These are phyloP conservation scores for Sapayoa aenigma DNA, from an alignment of 2,113 vertebrate genomes.

Conservation along the genomic window DNA sequence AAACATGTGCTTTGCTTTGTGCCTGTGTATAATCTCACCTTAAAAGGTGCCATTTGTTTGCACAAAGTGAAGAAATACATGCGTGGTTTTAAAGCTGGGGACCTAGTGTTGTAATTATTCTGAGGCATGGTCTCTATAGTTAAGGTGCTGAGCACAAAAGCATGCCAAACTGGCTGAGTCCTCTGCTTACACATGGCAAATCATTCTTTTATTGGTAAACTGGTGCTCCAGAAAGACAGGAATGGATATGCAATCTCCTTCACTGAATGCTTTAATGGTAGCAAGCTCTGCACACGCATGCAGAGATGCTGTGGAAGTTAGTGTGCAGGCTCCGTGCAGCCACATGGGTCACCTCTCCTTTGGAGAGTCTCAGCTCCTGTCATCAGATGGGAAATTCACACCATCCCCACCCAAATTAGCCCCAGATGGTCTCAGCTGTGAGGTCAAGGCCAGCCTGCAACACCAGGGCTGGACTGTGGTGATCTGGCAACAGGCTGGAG, in stretches of 20 bases:
- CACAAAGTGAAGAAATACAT: neutral
- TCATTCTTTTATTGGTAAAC: neutral
- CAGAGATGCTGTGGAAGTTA: neutral
- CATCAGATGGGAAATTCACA: neutral
- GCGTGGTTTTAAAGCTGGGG: neutral
- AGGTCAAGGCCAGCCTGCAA: neutral
- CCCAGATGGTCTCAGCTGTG: fast-evolving
- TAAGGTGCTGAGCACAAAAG: neutral
- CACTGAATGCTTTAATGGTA: neutral
- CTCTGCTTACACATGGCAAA: neutral
- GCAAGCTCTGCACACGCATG: neutral
- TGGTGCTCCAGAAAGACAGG: neutral
- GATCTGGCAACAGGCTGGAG: neutral
- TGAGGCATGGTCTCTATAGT: neutral
- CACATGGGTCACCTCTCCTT: neutral
- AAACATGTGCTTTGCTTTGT: neutral
- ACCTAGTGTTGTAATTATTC: neutral
- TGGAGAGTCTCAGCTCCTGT: neutral
- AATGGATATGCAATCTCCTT: neutral
- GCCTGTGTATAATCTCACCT: neutral
- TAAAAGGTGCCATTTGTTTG: neutral
- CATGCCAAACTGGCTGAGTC: neutral
- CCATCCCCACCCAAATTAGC: neutral
- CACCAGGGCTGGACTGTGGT: neutral
- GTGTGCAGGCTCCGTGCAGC: neutral